These are phyloP conservation scores for Lepidurus arcticus DNA, from an alignment of 1,140 invertebrate species.

Conservation along the genomic window DNA sequence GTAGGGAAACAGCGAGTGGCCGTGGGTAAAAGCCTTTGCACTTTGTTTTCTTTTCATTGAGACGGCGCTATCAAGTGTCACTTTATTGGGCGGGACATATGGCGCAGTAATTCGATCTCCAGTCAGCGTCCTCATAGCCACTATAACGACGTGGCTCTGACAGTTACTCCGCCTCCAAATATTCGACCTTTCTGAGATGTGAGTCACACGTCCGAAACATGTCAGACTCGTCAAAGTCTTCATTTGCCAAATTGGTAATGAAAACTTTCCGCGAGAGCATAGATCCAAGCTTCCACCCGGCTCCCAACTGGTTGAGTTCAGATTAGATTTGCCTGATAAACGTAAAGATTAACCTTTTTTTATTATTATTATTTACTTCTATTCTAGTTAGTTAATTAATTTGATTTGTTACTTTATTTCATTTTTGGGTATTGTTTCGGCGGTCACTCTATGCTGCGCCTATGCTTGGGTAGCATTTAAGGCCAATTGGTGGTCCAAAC, in stretches of 20 bases:
- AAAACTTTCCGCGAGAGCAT: no score
- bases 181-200: neutral
- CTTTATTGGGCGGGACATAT: conserved; percentile 21
- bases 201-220: no score
- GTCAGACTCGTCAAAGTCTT: no score
- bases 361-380: no score
- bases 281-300: no score
- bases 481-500: conserved; percentile 18
- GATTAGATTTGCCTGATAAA: no score
- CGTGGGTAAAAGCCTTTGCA: neutral
- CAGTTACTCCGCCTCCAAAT: neutral
- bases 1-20: neutral
- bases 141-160: conserved; percentile 14
- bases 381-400: no score
- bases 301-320: no score
- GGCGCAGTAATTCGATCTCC: neutral
- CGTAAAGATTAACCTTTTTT: no score
- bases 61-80: conserved; percentile 15
- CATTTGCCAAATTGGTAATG: no score
- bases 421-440: neutral
- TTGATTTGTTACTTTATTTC: neutral
- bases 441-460: neutral
- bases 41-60: conserved; percentile 22
- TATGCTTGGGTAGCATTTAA: neutral
- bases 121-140: neutral